Evolutionary conservation across 1,140 invertebrate genomes (phyloP).

Genomic region (Antheraea mylitta): DNA sequence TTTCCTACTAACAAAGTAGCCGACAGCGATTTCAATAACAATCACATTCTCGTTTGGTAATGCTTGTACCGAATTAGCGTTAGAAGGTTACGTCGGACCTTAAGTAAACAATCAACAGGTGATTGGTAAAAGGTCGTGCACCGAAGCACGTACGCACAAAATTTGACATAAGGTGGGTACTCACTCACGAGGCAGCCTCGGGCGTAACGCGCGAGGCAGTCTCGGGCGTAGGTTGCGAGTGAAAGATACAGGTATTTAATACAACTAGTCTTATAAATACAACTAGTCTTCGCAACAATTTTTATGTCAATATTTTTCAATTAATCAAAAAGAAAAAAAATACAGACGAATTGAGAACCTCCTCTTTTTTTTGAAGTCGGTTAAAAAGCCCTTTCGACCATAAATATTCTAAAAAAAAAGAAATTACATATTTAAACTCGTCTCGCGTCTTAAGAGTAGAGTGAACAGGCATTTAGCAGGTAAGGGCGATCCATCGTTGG

Average conservation of each 20-base stretch:
- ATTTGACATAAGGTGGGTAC: conserved; percentile 14
- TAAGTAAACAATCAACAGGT: conserved; percentile 27
- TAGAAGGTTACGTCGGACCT: conserved; percentile 22
- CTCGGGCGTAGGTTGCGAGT: neutral
- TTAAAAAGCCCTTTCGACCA: no score
- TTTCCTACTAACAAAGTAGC: neutral
- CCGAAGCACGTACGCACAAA: conserved; percentile 24
- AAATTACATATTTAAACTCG: no score
- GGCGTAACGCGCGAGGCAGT: no score
- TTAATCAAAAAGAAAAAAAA: no score
- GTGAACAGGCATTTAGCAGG: no score
- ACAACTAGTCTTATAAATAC: no score
- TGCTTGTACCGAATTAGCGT: conserved; percentile 16
- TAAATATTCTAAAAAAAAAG: no score
- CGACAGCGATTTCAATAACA: neutral
- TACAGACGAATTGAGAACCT: no score
- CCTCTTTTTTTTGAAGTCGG: no score
- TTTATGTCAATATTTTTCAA: neutral
- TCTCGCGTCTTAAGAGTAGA: no score
- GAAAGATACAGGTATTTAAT: no score
- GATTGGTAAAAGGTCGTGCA: conserved; percentile 19
- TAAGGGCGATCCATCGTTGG: no score
- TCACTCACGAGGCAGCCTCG: neutral
- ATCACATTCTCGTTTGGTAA: neutral
- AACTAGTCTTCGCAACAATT: neutral